A percentile compares a stretch with the other conserved stretches of the same genome.
These are phyloP conservation scores for Oithona nana DNA, from an alignment of 2,888 invertebrate genomes.

Conservation along the genomic window DNA sequence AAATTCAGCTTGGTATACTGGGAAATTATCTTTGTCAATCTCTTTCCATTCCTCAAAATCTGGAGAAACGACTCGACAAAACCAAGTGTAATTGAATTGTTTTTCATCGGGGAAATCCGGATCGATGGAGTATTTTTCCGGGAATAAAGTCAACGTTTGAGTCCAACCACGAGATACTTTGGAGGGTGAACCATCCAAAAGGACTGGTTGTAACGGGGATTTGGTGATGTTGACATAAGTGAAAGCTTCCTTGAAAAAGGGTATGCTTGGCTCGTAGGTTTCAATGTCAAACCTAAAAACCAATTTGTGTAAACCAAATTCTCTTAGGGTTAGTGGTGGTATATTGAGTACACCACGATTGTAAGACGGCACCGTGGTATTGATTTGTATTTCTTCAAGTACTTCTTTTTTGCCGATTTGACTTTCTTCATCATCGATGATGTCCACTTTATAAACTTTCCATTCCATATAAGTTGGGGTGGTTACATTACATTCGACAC, in stretches of 20 bases:
- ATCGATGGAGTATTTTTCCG: slow-evolving; percentile 26
- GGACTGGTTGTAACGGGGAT: slow-evolving; percentile 25
- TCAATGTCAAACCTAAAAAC: slow-evolving; percentile 23
- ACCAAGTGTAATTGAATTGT: slow-evolving; percentile 17
- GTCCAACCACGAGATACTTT: slow-evolving; percentile 23
- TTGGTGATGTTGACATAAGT: slow-evolving; percentile 24
- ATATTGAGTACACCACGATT: slow-evolving; percentile 19
- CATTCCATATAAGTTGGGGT: slow-evolving; percentile 8
- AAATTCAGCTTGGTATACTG: not conserved
- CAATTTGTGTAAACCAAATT: slow-evolving; percentile 27
- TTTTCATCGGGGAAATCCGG: slow-evolving; percentile 26
- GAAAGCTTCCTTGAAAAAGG: slow-evolving; percentile 4
- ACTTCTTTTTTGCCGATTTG: not conserved
- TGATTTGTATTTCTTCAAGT: not conserved
- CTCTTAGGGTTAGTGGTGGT: slow-evolving; percentile 23
- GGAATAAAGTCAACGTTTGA: slow-evolving; percentile 24
- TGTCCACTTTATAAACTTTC: not conserved
- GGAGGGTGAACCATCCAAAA: slow-evolving; percentile 25
- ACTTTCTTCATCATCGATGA: not conserved
- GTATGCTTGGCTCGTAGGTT: not conserved
- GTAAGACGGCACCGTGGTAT: not conserved
- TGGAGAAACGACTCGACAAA: not conserved
- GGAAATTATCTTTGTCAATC: not conserved
- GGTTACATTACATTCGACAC: slow-evolving; percentile 1
- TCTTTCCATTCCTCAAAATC: slow-evolving; percentile 4